Evolutionary conservation across 2,113 vertebrate species (phyloP), one percentile per base, ranked within the genome.

Genomic region (Ptilonorhynchus violaceus): DNA sequence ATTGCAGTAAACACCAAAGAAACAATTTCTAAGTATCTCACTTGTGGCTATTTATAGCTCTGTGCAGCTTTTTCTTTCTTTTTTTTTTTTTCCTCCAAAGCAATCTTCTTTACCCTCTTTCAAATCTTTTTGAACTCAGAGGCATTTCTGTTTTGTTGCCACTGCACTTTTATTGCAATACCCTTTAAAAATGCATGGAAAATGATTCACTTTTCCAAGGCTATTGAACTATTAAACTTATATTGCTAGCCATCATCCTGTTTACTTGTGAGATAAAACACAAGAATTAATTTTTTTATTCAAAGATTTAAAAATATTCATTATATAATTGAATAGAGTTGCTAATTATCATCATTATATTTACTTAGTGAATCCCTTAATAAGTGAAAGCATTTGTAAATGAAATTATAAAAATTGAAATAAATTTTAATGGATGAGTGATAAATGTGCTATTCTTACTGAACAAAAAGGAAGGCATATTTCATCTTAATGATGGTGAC

Each of bases 171-270:
- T 88, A 41, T 78, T 2, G 0, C 39, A 79, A 69, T n/a, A 66
- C 2, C 14, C 68, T 92, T 92, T 88, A 67, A 89, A 89, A 95
- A 76, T 82, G n/a, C n/a, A 88, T 92, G 46, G 69, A 50, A 96
- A 95, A 85, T 79, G 0, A 89, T 85, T 81, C 72, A 68, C 7
- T 89, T 39, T 58, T 86, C 62, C 39, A 66, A 84, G n/a, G 37
- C 10, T 90, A 75, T 79, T 79, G 55, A 79, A 47, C 91, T 53
- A 69, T 78, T 24, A 41, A 60, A 44, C 22, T 75, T 73, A 70
- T 46, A 90, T 7, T 72, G 35, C 46, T n/a, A 75, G 18, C 8
- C 13, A 58, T 33, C 46, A 68, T 59, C 18, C 15, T 87, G 9
- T 68, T 92, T 41, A 53, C 18, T 64, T 60, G 5, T 55, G 56